phyloP scores from a whole-genome alignment of 2,113 vertebrate species.

The Sisor rabdophorus region DNA sequence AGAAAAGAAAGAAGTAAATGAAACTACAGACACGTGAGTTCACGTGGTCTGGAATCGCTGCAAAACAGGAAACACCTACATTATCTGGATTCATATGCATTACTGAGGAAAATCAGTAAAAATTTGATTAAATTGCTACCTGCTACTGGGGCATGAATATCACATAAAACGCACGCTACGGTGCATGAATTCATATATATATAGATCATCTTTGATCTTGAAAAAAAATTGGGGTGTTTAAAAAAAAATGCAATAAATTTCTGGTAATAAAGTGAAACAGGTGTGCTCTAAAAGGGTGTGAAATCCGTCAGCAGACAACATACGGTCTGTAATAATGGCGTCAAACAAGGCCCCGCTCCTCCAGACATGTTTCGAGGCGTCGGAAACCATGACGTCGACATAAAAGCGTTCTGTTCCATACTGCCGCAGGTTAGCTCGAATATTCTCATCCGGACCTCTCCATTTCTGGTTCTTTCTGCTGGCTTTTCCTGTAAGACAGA shows the following conservation, averaged over 20 bases:
- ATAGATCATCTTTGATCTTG: neutral
- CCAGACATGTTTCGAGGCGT: conserved; percentile 88
- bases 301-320: conserved; percentile 51
- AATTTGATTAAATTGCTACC: neutral
- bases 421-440: conserved; percentile 91
- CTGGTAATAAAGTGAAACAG: conserved; percentile 2
- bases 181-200: neutral
- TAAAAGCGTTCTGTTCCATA: conserved; percentile 86
- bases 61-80: neutral
- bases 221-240: neutral
- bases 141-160: neutral
- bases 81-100: neutral
- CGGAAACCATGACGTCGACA: conserved; percentile 87
- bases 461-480: conserved; percentile 95
- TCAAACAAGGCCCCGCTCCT: conserved; percentile 81
- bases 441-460: conserved; percentile 97
- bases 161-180: neutral
- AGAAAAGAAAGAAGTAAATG: neutral
- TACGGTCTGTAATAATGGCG: conserved; percentile 93
- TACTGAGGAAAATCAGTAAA: neutral
- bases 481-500: conserved; percentile 78
- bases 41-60: neutral
- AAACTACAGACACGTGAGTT: neutral
- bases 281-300: neutral
- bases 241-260: neutral